Conservation (phyloP, 2,797 vertebrate genomes). For the Vireo griseus region DNA sequence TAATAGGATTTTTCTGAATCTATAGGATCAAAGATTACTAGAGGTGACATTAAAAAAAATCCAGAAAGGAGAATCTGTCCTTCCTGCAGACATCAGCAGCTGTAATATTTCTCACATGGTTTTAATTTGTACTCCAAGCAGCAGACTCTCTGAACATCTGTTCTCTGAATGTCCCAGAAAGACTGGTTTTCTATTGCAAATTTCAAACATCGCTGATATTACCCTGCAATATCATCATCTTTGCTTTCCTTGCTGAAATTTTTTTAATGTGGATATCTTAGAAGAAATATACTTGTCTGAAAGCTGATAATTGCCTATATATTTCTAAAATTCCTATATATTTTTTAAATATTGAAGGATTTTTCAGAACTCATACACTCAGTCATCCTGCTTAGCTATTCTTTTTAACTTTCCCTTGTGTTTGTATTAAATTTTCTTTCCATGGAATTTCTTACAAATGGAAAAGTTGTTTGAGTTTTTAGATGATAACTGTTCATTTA, state of each 20-base stretch:
- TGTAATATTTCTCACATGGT: background rate
- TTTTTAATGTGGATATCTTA: background rate
- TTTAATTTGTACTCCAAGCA: constrained; percentile 22
- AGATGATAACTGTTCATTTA: background rate
- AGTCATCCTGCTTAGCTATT: background rate
- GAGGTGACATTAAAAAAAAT: background rate
- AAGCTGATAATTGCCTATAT: background rate
- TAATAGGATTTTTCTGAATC: background rate
- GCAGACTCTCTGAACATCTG: constrained; percentile 26
- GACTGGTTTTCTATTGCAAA: background rate
- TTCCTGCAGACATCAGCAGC: background rate
- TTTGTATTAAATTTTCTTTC: background rate
- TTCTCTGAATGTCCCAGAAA: background rate
- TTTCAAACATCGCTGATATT: background rate
- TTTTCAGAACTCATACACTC: background rate
- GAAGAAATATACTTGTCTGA: background rate
- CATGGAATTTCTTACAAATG: background rate
- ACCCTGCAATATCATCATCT: background rate
- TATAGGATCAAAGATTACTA: background rate
- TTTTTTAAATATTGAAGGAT: background rate
- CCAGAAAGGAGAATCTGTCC: background rate
- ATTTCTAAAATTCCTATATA: background rate
- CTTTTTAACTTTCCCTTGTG: background rate
- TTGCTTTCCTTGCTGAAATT: background rate
- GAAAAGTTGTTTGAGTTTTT: background rate